phyloP scores from a whole-genome alignment of 23 tunicate species.

The Oikopleura vanhoeffeni region DNA sequence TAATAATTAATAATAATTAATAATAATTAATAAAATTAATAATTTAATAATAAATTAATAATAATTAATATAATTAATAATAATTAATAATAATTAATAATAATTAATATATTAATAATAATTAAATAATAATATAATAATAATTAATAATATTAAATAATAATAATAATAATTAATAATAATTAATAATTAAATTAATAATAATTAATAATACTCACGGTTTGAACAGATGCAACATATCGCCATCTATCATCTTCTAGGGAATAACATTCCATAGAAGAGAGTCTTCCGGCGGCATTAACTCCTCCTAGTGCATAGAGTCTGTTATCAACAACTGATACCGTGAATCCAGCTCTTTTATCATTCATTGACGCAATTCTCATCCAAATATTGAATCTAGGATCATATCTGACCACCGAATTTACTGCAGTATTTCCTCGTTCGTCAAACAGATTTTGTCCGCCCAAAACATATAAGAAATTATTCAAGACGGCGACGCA shows the following conservation, averaged over 20 bases:
- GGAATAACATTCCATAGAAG: conserved; percentile 99
- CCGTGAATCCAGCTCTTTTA: conserved; percentile 89
- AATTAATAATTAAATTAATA: no score
- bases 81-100: no score
- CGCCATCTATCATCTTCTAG: conserved; percentile 96
- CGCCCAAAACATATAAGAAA: conserved; percentile 91
- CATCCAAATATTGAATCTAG: conserved; percentile 99
- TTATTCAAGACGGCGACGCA: conserved; percentile 91
- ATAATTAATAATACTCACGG: no score
- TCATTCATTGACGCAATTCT: conserved; percentile 96
- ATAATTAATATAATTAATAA: no score
- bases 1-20: no score
- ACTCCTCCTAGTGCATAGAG: conserved; percentile 96
- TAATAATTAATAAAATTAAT: no score
- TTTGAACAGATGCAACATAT: conserved; percentile 97
- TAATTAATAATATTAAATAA: no score
- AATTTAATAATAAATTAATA: no score
- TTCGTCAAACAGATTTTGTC: conserved; percentile 93
- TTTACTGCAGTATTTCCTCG: conserved; percentile 96
- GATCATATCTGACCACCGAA: conserved; percentile 80
- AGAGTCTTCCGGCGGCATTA: conserved; percentile 73
- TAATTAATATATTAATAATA: no score
- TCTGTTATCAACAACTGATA: conserved; percentile 88
- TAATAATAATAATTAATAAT: no score
- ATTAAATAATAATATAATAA: no score